These are phyloP conservation scores for Callyntrura sp. DNA, from an alignment of 2,888 invertebrate species.

Conservation along the genomic window DNA sequence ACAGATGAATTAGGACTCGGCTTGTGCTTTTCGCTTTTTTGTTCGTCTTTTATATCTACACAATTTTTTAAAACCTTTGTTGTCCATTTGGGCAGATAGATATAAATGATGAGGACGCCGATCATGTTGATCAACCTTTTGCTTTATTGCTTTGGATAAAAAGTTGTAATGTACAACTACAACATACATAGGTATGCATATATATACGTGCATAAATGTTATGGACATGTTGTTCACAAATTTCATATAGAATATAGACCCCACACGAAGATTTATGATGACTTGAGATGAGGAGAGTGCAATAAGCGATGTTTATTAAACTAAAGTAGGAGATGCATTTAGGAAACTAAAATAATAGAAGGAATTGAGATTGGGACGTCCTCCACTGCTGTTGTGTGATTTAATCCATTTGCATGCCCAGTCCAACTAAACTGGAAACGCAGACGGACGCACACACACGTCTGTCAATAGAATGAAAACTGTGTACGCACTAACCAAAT, in stretches of 20 bases:
- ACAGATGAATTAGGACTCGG: background rate
- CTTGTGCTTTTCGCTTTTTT: background rate
- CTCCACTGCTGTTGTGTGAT: background rate
- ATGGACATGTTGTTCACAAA: conserved; percentile 16
- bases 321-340: conserved; percentile 55
- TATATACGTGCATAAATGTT: too few relatives aligned
- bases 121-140: conserved; percentile 22
- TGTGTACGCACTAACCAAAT: conserved; percentile 2
- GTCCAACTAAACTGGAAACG: background rate
- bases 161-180: conserved; percentile 18
- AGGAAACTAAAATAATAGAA: too few relatives aligned
- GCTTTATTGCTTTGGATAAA: conserved; percentile 56
- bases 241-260: conserved; percentile 79
- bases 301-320: conserved; percentile 70
- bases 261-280: conserved; percentile 84
- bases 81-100: conserved; percentile 39
- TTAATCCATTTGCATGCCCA: background rate
- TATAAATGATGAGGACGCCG: conserved; percentile 23
- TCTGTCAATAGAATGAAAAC: conserved; percentile 37
- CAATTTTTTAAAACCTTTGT: conserved; percentile 12
- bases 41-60: background rate
- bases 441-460: background rate
- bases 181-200: too few relatives aligned
- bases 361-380: background rate
- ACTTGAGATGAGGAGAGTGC: conserved; percentile 40